phyloP scores from a whole-genome alignment of 2,888 invertebrate genomes.

The Argyra leucocephala region DNA sequence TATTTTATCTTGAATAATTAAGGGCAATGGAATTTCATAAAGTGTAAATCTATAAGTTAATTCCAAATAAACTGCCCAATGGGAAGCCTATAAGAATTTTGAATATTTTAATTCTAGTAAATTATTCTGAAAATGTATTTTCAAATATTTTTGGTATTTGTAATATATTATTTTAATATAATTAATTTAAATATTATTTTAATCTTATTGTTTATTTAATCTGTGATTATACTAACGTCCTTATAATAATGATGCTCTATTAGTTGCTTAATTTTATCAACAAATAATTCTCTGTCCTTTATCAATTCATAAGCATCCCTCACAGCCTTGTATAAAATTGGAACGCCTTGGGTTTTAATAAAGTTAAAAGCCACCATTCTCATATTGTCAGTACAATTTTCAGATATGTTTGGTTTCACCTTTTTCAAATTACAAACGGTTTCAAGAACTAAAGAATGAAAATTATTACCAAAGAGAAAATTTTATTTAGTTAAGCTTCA shows the following conservation, averaged over 20 bases:
- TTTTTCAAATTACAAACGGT: conserved; percentile 49
- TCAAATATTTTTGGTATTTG: neutral
- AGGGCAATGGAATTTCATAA: conserved; percentile 63
- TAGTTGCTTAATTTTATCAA: conserved; percentile 53
- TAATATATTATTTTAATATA: neutral
- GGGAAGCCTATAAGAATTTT: conserved; percentile 57
- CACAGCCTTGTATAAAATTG: conserved; percentile 53
- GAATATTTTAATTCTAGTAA: neutral
- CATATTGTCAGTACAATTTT: conserved; percentile 45
- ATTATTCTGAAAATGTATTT: neutral
- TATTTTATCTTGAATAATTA: conserved; percentile 72
- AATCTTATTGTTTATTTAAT: neutral
- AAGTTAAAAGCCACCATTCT: conserved; percentile 66
- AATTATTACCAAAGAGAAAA: conserved; percentile 1
- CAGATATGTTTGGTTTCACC: conserved; percentile 41
- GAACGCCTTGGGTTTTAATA: conserved; percentile 57
- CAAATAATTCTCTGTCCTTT: conserved; percentile 52
- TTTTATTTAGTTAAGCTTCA: neutral
- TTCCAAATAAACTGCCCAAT: conserved; percentile 57
- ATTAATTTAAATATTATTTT: neutral
- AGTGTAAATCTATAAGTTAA: conserved; percentile 59
- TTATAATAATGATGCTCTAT: conserved; percentile 54
- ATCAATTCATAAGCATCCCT: conserved; percentile 55
- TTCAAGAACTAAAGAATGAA: conserved; percentile 47
- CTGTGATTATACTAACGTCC: conserved; percentile 45